phyloP scores from a whole-genome alignment of 2,888 invertebrate genomes.

The Amitus sp. region DNA sequence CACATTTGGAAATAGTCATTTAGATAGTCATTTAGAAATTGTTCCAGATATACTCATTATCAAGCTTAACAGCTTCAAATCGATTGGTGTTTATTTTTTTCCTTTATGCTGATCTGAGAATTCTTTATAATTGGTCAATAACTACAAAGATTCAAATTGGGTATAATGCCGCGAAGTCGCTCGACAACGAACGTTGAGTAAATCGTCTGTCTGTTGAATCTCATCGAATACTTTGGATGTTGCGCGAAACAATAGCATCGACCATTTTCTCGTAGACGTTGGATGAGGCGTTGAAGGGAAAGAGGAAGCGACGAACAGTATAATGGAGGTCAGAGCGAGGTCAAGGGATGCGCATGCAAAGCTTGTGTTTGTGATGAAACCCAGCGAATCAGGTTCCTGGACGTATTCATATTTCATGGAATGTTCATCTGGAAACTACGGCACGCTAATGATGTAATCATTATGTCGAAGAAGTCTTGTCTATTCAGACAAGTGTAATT shows the following conservation, averaged over 20 bases:
- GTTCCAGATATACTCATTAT: no score
- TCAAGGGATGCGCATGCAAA: background rate
- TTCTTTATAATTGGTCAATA: background rate
- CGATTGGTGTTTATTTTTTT: no score
- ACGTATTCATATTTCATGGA: conserved; percentile 6
- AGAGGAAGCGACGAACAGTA: background rate
- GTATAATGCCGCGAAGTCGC: conserved; percentile 15
- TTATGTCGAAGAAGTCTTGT: background rate
- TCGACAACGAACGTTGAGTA: conserved; percentile 31
- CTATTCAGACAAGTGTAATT: background rate
- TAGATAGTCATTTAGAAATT: no score
- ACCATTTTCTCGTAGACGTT: conserved; percentile 15
- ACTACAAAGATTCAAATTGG: no score
- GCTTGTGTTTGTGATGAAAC: background rate
- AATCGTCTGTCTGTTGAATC: conserved; percentile 33
- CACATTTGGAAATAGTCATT: no score
- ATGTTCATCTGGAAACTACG: conserved; percentile 1
- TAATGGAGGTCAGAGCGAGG: conserved; percentile 7
- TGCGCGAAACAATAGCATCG: conserved; percentile 27
- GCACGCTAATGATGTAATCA: conserved; percentile 24
- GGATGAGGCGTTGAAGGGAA: background rate
- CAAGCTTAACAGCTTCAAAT: no score
- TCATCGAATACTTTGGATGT: conserved; percentile 28
- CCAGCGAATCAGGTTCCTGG: background rate
- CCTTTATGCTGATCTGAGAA: no score